Percentiles rank a stretch among this genome's conserved stretches.
phyloP scores from a whole-genome alignment of 2,888 invertebrate genomes.

The Xestobium rufovillosum region DNA sequence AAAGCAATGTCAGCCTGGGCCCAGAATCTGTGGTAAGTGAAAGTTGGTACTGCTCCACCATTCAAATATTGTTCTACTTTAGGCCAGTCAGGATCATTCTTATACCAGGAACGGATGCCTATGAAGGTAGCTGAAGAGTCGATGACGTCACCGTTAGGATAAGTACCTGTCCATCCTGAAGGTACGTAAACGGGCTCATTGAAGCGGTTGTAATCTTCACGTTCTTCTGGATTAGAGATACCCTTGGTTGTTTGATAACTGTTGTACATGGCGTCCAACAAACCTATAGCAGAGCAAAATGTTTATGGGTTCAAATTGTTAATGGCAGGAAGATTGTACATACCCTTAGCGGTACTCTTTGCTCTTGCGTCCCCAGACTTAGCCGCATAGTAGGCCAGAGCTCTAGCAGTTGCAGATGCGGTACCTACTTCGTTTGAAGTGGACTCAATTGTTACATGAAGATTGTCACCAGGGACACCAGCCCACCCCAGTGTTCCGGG shows the following conservation, averaged over 20 bases:
- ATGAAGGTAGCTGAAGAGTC: conserved; percentile 26
- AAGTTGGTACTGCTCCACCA: conserved; percentile 23
- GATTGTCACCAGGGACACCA: conserved; percentile 24
- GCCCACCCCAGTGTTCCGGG: conserved; percentile 24
- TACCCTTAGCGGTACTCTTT: conserved; percentile 23
- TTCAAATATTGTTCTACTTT: conserved; percentile 21
- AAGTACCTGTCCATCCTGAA: conserved; percentile 24
- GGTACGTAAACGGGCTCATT: conserved; percentile 26
- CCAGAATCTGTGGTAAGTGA: conserved; percentile 27
- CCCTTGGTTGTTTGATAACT: conserved; percentile 21
- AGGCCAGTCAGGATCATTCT: conserved; percentile 23
- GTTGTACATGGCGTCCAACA: conserved; percentile 26
- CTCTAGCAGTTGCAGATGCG: conserved; percentile 25
- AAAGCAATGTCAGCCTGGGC: conserved; percentile 26
- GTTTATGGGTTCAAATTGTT: no score
- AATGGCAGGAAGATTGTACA: no score
- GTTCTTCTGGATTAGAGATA: conserved; percentile 22
- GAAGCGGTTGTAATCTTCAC: conserved; percentile 23
- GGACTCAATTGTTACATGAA: conserved; percentile 20
- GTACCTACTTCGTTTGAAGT: conserved; percentile 25
- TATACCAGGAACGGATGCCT: conserved; percentile 23
- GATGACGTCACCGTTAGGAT: conserved; percentile 26
- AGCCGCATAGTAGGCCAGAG: conserved; percentile 27
- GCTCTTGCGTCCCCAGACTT: conserved; percentile 22
- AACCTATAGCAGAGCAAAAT: no score